Evolutionary conservation across 2,888 invertebrate genomes (phyloP), one percentile per base, ranked within the genome.

Genomic region (Rotaria macrura): DNA sequence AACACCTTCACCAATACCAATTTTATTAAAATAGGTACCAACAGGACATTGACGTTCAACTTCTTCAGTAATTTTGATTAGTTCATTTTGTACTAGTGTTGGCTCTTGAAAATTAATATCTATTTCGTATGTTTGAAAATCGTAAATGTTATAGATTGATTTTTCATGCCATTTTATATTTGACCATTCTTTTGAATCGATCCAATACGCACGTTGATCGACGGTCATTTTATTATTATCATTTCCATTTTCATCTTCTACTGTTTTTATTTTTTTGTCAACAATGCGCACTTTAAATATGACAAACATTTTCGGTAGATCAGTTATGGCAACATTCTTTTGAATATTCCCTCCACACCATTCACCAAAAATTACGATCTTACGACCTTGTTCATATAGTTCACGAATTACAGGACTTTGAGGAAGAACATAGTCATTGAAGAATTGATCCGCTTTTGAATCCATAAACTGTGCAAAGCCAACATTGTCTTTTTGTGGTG

Each of bases 291-390:
- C 25, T 79, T 79, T 79, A 43, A 79, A 79, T 25, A 79, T 79
- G 1, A 79, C 79, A 43, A 79, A 79, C 79, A 79, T 79, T 43
- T 79, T 79, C 43, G 43, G 0, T 25, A 79, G 25, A 25, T 25
- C 79, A 43, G 5, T 12, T 20, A 79, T 79, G 14, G 79, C 79
- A 79, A 79, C 79, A 43, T 40, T 40, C 10, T 40, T 43, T 79
- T 79, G 79, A 79, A 79, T 79, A 79, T 79, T 79, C 43, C 79
- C 79, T 25, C 79, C 79, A 79, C 79, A 79, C 79, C 79, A 79
- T 79, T 79, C 79, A 23, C 79, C 79, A n/a, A 17, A 79, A n/a
- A 79, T n/a, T 20, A 79, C 20, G 43, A 74, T 74, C 25, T 43
- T 79, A 7, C n/a, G 40, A 38, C 79, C 79, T 79, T 79, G 23